Evolutionary conservation across 1,140 invertebrate species (phyloP).

Genomic region (Ganaspis sp.): DNA sequence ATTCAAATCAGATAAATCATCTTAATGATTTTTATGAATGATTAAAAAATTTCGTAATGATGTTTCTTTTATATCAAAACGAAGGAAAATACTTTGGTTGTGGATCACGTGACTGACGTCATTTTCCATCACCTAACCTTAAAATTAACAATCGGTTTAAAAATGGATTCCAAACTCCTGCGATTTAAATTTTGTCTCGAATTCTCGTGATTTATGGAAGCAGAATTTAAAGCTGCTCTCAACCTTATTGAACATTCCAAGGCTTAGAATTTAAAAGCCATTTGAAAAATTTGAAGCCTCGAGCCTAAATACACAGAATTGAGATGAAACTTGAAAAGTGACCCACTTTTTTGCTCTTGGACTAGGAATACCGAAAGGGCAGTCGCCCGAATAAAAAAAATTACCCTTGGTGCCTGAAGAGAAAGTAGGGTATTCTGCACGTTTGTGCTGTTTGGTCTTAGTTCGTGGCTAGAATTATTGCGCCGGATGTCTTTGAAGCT

Average conservation of each 20-base stretch:
- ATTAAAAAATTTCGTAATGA: too few species aligned
- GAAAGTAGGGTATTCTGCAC: slow-evolving; percentile 50
- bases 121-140: too few species aligned
- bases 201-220: too few species aligned
- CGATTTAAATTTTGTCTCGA: too few species aligned
- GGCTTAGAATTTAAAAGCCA: background rate
- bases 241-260: background rate
- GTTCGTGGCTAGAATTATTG: background rate
- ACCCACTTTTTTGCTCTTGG: slow-evolving; percentile 56
- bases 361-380: slow-evolving; percentile 22
- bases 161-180: too few species aligned
- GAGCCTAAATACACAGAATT: background rate
- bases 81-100: too few species aligned
- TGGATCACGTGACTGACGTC: too few species aligned
- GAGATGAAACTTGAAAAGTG: slow-evolving; percentile 40
- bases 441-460: background rate
- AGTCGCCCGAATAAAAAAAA: slow-evolving; percentile 42
- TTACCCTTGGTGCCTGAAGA: slow-evolving; percentile 47
- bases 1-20: too few species aligned
- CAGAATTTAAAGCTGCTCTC: too few species aligned
- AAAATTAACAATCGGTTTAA: too few species aligned
- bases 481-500: slow-evolving; percentile 23
- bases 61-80: too few species aligned
- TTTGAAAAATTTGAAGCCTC: background rate
- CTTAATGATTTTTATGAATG: too few species aligned